Conservation (phyloP, 2,888 invertebrate species). For the Tuberolachnus salignus region DNA sequence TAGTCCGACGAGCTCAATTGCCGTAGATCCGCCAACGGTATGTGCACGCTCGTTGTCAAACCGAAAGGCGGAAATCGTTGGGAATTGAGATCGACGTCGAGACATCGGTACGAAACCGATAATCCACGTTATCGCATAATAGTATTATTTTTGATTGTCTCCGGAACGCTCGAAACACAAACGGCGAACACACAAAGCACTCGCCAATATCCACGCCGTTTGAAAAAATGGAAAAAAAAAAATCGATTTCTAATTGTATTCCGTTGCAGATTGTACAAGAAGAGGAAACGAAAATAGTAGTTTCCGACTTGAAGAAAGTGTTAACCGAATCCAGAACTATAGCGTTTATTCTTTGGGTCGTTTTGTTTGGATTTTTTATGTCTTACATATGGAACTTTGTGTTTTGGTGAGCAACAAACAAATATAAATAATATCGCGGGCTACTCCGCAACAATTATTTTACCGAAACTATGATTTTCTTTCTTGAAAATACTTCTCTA, state of each 20-base stretch:
- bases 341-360: conserved; percentile 38
- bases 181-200: no score
- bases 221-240: neutral
- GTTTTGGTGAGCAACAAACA: conserved; percentile 42
- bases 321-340: conserved; percentile 3
- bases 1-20: no score
- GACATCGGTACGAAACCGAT: no score
- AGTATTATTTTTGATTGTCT: no score
- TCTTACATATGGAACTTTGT: conserved; percentile 47
- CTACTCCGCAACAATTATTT: neutral
- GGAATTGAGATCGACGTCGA: no score
- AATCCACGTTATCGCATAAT: no score
- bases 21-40: no score
- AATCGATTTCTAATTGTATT: neutral
- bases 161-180: no score
- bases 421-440: neutral
- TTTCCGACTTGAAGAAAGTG: conserved; percentile 32
- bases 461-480: neutral
- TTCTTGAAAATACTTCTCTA: no score
- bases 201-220: no score
- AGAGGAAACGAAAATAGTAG: neutral
- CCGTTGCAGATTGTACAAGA: conserved; percentile 25
- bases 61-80: no score
- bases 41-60: no score
- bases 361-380: conserved; percentile 47